Evolutionary conservation across 92 coral and sea anemone genomes (phyloP).

Genomic region (Phenganax subtilis): DNA sequence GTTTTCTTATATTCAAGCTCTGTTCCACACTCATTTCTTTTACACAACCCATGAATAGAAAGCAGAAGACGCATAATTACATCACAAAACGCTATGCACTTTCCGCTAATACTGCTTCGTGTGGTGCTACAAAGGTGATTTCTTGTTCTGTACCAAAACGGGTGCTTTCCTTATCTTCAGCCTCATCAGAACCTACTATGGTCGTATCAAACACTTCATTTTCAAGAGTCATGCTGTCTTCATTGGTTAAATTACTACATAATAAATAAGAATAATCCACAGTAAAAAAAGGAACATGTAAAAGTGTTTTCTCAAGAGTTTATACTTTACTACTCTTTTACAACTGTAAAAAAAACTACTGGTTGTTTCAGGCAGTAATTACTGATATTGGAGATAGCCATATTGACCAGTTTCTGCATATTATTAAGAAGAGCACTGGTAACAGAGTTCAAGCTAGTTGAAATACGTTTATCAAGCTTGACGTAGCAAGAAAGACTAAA

Average conservation of each 20-base stretch:
- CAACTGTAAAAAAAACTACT: too few relatives aligned
- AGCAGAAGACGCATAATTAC: constrained; percentile 4
- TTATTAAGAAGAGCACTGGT: too few relatives aligned
- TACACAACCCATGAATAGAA: constrained; percentile 11
- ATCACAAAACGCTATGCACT: constrained; percentile 14
- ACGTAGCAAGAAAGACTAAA: too few relatives aligned
- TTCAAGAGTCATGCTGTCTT: neutral
- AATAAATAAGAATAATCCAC: neutral
- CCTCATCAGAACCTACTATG: constrained; percentile 8
- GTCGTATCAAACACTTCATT: constrained; percentile 21
- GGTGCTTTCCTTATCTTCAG: neutral
- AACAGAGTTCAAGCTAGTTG: too few relatives aligned
- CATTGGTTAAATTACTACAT: neutral
- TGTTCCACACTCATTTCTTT: constrained; percentile 11
- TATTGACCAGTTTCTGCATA: too few relatives aligned
- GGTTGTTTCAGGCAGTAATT: too few relatives aligned
- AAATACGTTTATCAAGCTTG: too few relatives aligned
- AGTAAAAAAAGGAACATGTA: too few relatives aligned
- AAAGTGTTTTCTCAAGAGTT: too few relatives aligned
- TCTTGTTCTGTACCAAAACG: neutral
- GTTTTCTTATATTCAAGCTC: constrained; percentile 2
- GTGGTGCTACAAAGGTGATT: neutral
- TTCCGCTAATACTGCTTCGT: neutral
- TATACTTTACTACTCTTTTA: too few relatives aligned
- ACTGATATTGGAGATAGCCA: too few relatives aligned